A percentile compares a stretch with the other conserved stretches of the same genome.
phyloP scores from a whole-genome alignment of 2,888 invertebrate species.

The Cephus runcator region DNA sequence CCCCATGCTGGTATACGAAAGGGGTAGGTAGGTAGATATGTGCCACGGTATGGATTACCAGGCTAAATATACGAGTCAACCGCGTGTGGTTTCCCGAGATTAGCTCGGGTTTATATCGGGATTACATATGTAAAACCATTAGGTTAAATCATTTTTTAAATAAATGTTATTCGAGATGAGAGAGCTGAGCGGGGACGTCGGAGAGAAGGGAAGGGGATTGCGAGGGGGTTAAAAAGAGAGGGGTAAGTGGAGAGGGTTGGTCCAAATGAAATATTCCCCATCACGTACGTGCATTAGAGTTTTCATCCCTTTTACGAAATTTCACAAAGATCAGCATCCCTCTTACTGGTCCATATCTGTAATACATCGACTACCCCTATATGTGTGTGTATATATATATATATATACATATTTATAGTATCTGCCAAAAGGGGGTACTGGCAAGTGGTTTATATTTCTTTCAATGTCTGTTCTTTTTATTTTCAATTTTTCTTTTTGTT shows the following conservation, averaged over 20 bases:
- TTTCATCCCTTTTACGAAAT: not conserved
- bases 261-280: not conserved
- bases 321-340: not conserved
- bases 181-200: not conserved
- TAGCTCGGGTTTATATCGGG: constrained; percentile 61
- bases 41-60: constrained; percentile 35
- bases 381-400: too few relatives aligned
- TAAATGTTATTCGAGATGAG: constrained; percentile 42
- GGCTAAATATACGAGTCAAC: constrained; percentile 40
- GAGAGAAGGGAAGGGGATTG: not conserved
- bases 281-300: not conserved
- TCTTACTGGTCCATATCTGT: not conserved
- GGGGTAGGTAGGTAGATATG: constrained; percentile 16
- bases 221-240: not conserved
- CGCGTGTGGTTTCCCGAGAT: constrained; percentile 59
- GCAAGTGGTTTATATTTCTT: not conserved
- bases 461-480: not conserved
- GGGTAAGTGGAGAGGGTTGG: not conserved
- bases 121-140: constrained; percentile 65
- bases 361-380: not conserved
- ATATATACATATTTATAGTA: not conserved
- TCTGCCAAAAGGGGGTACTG: not conserved
- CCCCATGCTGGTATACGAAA: not conserved
- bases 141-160: constrained; percentile 65
- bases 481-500: not conserved